These are phyloP conservation scores for Ceratina calcarata DNA, from an alignment of 1,140 invertebrate species.

Conservation along the genomic window DNA sequence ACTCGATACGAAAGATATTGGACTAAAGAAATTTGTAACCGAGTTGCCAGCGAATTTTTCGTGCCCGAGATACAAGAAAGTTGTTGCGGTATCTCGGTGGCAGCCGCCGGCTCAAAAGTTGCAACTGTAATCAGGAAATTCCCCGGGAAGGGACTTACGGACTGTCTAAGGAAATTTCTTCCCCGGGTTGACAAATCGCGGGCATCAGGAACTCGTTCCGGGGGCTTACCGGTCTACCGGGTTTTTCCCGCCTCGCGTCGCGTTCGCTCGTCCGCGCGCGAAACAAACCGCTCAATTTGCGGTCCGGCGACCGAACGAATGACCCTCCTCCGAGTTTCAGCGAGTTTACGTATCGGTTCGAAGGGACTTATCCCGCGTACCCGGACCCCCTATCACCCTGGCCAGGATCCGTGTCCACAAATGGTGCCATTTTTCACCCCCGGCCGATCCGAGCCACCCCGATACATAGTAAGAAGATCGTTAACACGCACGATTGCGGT, in stretches of 20 bases:
- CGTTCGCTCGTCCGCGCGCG: conserved; percentile 13
- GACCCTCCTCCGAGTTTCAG: conserved; percentile 52
- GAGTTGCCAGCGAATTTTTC: not conserved
- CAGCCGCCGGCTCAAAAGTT: conserved; percentile 44
- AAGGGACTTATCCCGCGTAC: conserved; percentile 19
- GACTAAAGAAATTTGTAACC: not conserved
- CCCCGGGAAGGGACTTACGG: not conserved
- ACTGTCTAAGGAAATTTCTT: conserved; percentile 52
- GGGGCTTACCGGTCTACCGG: conserved; percentile 30
- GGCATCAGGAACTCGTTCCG: conserved; percentile 38
- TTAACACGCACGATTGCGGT: conserved; percentile 35
- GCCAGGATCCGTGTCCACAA: conserved; percentile 2
- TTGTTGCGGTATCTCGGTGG: not conserved
- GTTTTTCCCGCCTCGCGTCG: not conserved
- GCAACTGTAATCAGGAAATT: conserved; percentile 51
- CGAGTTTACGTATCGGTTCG: conserved; percentile 56
- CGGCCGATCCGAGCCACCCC: conserved; percentile 3
- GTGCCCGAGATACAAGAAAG: conserved; percentile 22
- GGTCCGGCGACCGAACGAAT: conserved; percentile 66
- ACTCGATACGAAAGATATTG: too few relatives aligned
- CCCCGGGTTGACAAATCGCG: conserved; percentile 42
- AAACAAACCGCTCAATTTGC: conserved; percentile 74
- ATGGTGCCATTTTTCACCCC: conserved; percentile 46
- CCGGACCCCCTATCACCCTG: not conserved
- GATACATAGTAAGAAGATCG: conserved; percentile 46